Evolutionary conservation across 2,113 vertebrate genomes (phyloP), one percentile per base, ranked within the genome.

Genomic region (Myrmophylax atrothorax): DNA sequence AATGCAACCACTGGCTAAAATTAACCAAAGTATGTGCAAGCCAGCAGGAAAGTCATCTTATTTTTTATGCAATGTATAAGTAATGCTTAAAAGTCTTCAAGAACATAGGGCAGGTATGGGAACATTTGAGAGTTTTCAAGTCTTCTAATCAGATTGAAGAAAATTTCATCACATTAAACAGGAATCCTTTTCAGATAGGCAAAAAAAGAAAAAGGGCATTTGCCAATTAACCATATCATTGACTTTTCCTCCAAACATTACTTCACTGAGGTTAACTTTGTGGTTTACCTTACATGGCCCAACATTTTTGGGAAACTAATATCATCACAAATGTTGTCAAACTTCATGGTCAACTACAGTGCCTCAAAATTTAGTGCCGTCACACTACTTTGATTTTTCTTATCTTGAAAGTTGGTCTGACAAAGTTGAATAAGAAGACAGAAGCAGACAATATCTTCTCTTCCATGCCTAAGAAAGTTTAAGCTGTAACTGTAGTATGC

Each of bases 21-120:
- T 90, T 76, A 95, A 67, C 47, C 46, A 31, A 87, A 86, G 23
- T 67, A 75, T 89, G 52, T 86, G 68, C 79, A 96, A 89, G 53
- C n/a, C 19, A 4, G 49, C 40, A 81, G 44, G 31, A 79, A 90
- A 91, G 37, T 46, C 67, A 86, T 77, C 90, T 58, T 89, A 77
- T 33, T 56, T 77, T 81, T 91, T 81, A 44, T 88, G 72, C 49
- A 90, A 62, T 46, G 18, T 38, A 18, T 74, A 59, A 88, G 58
- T 68, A 56, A 33, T 80, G 11, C n/a, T 52, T 80, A 72, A 95
- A 85, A 28, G 47, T 40, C 52, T 74, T 75, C 3, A 3, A 75
- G 49, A 50, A 78, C 37, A 62, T 9, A 46, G 40, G 38, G 47
- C 19, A 68, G 59, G 18, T 67, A 55, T 31, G 31, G 38, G 19